Percentiles rank a stretch among this genome's conserved stretches.
These are phyloP conservation scores for Otus sunia DNA, from an alignment of 2,113 vertebrate genomes.

Conservation along the genomic window DNA sequence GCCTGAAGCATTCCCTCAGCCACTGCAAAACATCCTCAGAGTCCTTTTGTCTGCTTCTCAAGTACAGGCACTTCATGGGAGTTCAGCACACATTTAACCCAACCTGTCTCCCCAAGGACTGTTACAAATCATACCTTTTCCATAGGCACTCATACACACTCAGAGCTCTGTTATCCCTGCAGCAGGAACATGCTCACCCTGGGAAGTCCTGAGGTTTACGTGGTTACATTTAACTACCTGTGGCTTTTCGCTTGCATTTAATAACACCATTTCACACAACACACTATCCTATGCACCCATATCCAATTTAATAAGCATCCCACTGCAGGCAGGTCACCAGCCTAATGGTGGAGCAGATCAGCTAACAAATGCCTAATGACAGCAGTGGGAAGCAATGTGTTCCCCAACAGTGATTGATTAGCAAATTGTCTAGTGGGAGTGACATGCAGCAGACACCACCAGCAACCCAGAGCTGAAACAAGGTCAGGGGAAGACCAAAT, in stretches of 20 bases:
- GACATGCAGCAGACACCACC: background rate
- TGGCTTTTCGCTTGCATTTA: background rate
- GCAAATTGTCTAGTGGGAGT: background rate
- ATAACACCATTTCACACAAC: background rate
- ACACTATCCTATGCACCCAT: background rate
- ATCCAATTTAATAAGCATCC: background rate
- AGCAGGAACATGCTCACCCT: background rate
- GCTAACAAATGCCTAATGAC: background rate
- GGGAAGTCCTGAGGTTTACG: background rate
- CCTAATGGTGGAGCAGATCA: background rate
- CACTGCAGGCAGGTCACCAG: background rate
- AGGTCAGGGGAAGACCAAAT: background rate
- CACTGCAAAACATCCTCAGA: background rate
- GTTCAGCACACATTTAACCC: background rate
- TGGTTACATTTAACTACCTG: background rate
- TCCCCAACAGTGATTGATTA: background rate
- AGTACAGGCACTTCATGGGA: background rate
- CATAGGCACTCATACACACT: background rate
- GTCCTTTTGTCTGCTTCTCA: background rate
- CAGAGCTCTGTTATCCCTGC: background rate
- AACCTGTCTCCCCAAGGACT: background rate
- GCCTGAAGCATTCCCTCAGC: background rate
- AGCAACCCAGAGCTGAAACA: background rate
- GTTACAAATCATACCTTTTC: background rate
- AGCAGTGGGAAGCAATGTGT: background rate